Percentiles rank a stretch among this genome's conserved stretches.
Conservation (phyloP, 2,113 vertebrate species). For the Psettodes erumei region DNA sequence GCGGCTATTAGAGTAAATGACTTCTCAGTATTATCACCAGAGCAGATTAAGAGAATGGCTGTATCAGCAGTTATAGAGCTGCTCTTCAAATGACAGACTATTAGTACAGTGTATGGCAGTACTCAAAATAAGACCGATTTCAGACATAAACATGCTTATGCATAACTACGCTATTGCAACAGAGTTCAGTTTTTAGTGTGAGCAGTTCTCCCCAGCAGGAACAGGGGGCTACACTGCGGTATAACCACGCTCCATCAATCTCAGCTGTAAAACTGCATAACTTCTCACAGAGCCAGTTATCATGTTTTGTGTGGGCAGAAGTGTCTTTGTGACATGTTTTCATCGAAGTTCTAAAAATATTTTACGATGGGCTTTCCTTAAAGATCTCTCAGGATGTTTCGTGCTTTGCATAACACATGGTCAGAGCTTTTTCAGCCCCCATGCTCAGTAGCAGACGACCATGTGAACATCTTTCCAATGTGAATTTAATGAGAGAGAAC, state of each 20-base stretch:
- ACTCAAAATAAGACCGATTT: conserved; percentile 50
- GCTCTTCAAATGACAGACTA: conserved; percentile 73
- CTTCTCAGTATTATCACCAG: conserved; percentile 72
- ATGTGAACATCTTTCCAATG: conserved; percentile 9
- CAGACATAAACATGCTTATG: conserved; percentile 53
- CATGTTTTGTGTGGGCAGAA: conserved; percentile 42
- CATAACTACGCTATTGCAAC: conserved; percentile 44
- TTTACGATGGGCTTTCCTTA: conserved; percentile 36
- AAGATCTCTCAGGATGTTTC: background rate
- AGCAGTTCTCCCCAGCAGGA: conserved; percentile 3
- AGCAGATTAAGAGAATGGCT: conserved; percentile 70
- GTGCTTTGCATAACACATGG: conserved; percentile 2
- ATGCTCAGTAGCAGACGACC: conserved; percentile 12
- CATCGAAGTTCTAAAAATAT: conserved; percentile 39
- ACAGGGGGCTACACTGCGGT: background rate
- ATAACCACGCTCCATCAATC: conserved; percentile 16
- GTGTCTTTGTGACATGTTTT: conserved; percentile 43
- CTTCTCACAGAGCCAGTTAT: conserved; percentile 9
- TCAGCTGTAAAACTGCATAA: conserved; percentile 32
- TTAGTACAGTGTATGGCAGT: conserved; percentile 53
- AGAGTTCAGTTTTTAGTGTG: conserved; percentile 23
- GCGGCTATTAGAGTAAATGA: conserved; percentile 77
- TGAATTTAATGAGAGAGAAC: conserved; percentile 23
- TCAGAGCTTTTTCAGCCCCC: conserved; percentile 31
- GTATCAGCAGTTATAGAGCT: conserved; percentile 75